Percentiles rank a stretch among this genome's conserved stretches.
phyloP scores from a whole-genome alignment of 2,888 invertebrate genomes.

The Hirtodrosophila confusa region DNA sequence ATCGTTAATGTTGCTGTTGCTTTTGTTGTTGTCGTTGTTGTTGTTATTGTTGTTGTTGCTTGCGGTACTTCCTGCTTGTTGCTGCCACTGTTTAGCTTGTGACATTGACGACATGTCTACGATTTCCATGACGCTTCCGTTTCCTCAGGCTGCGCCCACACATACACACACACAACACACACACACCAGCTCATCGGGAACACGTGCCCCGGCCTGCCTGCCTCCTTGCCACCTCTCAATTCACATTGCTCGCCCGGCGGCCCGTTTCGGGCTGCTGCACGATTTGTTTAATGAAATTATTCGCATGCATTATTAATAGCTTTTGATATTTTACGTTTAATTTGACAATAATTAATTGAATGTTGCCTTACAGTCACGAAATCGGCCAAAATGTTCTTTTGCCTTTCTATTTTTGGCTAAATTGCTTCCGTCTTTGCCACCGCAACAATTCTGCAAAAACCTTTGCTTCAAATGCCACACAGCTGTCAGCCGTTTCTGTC shows the following conservation, averaged over 20 bases:
- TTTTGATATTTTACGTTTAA: conserved; percentile 69
- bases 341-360: conserved; percentile 71
- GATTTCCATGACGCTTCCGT: conserved; percentile 63
- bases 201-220: conserved; percentile 26
- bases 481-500: conserved; percentile 8
- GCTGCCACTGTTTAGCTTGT: conserved; percentile 48
- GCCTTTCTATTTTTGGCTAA: conserved; percentile 27
- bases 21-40: conserved; percentile 5
- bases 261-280: conserved; percentile 19
- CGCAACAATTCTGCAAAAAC: neutral
- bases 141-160: conserved; percentile 36
- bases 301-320: conserved; percentile 47
- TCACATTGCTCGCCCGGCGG: too few relatives aligned
- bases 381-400: conserved; percentile 14
- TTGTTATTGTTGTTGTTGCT: conserved; percentile 13
- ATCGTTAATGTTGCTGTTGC: conserved; percentile 23
- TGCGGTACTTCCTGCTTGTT: conserved; percentile 31
- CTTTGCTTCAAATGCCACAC: conserved; percentile 1
- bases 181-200: conserved; percentile 10
- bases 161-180: conserved; percentile 6
- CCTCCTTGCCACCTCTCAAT: too few relatives aligned
- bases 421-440: conserved; percentile 27
- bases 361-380: conserved; percentile 33
- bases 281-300: conserved; percentile 56
- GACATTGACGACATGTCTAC: conserved; percentile 71